Percentiles rank a stretch among this genome's conserved stretches.
Evolutionary conservation across 1,140 invertebrate genomes (phyloP).

Genomic region (Hylyphantes graminicola): DNA sequence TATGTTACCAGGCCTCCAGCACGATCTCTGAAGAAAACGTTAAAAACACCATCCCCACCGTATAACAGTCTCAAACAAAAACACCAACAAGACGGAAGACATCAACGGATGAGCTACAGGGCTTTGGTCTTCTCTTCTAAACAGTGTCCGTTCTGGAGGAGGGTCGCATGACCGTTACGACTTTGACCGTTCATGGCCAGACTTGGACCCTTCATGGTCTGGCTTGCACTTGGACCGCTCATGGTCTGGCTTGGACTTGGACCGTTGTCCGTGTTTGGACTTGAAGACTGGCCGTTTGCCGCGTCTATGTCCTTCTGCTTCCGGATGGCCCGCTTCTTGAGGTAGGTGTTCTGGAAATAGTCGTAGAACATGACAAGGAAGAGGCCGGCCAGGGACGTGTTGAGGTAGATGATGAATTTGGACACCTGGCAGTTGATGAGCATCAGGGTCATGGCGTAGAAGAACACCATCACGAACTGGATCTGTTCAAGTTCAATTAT

Average conservation of each 20-base stretch:
- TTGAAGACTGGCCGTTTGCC: not conserved
- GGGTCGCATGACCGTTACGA: not conserved
- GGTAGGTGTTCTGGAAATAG: slow-evolving; percentile 60
- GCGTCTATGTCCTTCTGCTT: slow-evolving; percentile 24
- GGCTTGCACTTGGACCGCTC: not conserved
- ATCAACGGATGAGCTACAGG: not conserved
- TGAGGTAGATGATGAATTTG: slow-evolving; percentile 56
- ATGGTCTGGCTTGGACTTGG: not conserved
- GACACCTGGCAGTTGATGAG: slow-evolving; percentile 49
- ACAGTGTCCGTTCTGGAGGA: not conserved
- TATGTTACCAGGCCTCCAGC: no score
- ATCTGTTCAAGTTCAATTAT: slow-evolving; percentile 18
- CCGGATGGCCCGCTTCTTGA: slow-evolving; percentile 70
- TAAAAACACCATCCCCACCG: no score
- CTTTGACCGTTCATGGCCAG: not conserved
- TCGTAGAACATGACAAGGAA: slow-evolving; percentile 59
- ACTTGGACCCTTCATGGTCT: not conserved
- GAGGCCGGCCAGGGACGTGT: slow-evolving; percentile 46
- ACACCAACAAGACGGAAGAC: not conserved
- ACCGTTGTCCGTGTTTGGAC: not conserved
- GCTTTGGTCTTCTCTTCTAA: not conserved
- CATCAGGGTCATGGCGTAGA: slow-evolving; percentile 39
- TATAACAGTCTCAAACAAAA: no score
- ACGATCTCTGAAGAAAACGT: no score
- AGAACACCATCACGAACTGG: slow-evolving; percentile 56